Percentiles rank a stretch among this genome's conserved stretches.
phyloP scores from a whole-genome alignment of 1,140 invertebrate genomes.

The Leptopilina clavipes region DNA sequence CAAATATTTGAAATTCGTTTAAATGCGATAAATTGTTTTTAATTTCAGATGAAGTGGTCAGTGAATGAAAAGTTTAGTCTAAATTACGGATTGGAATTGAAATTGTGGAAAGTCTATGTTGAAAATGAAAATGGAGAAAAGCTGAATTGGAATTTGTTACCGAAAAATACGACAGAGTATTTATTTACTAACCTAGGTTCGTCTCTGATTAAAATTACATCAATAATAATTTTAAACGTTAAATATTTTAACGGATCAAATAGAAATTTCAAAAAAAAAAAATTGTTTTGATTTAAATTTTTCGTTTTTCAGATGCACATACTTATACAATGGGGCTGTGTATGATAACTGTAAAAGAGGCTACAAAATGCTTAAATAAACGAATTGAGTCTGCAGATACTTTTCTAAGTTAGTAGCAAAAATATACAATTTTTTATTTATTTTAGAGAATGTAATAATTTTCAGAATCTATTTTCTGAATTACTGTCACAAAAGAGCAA shows the following conservation, averaged over 20 bases:
- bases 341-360: slow-evolving; percentile 57
- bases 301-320: slow-evolving; percentile 60
- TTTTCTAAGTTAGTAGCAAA: slow-evolving; percentile 48
- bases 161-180: slow-evolving; percentile 70
- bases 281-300: slow-evolving; percentile 11
- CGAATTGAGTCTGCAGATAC: slow-evolving; percentile 56
- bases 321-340: slow-evolving; percentile 73
- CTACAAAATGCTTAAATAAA: slow-evolving; percentile 62
- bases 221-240: too few species aligned
- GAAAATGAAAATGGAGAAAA: slow-evolving; percentile 70
- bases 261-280: neutral
- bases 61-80: slow-evolving; percentile 62
- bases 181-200: slow-evolving; percentile 73
- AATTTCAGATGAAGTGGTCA: slow-evolving; percentile 71
- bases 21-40: slow-evolving; percentile 8
- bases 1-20: neutral
- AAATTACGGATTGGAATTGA: slow-evolving; percentile 60
- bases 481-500: slow-evolving; percentile 1
- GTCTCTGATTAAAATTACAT: slow-evolving; percentile 36
- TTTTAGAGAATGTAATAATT: neutral
- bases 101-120: slow-evolving; percentile 72
- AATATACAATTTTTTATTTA: slow-evolving; percentile 12
- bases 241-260: neutral
- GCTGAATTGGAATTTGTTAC: slow-evolving; percentile 61
- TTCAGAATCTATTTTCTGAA: slow-evolving; percentile 14